These are phyloP conservation scores for Tragopan temminckii DNA, from an alignment of 2,797 vertebrate species.

Conservation along the genomic window DNA sequence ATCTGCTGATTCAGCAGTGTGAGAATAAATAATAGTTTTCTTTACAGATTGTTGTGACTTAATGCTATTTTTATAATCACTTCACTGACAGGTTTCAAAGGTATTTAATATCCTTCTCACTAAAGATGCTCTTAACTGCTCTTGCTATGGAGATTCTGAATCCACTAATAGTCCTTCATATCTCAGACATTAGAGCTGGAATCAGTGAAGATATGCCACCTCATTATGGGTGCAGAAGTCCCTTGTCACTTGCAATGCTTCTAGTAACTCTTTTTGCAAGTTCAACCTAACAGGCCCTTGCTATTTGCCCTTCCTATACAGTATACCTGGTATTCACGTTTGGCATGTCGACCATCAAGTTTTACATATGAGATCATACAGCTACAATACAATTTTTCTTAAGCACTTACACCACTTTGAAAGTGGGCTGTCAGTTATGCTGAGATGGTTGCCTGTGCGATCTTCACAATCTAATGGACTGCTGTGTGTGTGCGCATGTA, in stretches of 20 bases:
- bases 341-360: neutral
- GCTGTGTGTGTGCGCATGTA: rapidly evolving
- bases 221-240: neutral
- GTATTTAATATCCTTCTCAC: neutral
- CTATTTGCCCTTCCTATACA: neutral
- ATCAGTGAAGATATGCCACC: neutral
- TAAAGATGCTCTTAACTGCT: neutral
- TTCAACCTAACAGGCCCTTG: neutral
- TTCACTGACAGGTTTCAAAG: conserved; percentile 28
- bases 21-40: neutral
- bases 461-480: neutral
- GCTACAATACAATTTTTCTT: neutral
- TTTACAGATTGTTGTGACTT: neutral
- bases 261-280: rapidly evolving
- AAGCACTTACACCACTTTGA: neutral
- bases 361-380: neutral
- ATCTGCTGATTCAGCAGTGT: neutral
- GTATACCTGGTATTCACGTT: neutral
- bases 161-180: neutral
- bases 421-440: neutral
- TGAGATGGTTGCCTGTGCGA: neutral
- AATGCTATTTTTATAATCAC: neutral
- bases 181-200: neutral
- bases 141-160: neutral
- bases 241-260: neutral